phyloP scores from a whole-genome alignment of 1,140 invertebrate genomes.

The Eufriesea mexicana region DNA sequence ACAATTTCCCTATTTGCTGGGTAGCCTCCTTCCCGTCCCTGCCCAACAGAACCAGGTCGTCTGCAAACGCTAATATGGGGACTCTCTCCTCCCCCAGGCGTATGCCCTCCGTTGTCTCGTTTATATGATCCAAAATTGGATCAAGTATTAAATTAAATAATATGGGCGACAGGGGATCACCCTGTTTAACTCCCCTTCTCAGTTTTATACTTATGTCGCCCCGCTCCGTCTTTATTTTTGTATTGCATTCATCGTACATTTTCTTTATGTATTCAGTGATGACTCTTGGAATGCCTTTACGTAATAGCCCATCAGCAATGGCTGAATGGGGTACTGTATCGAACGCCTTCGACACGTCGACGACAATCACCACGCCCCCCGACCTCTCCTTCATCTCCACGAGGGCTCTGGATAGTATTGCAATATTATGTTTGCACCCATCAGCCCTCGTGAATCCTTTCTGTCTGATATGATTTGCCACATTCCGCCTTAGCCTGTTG shows the following conservation, averaged over 20 bases:
- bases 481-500: neutral
- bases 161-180: constrained; percentile 59
- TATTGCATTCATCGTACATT: too few species aligned
- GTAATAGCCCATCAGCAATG: constrained; percentile 43
- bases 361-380: neutral
- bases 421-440: neutral
- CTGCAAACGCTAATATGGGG: constrained; percentile 75
- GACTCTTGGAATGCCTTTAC: constrained; percentile 6
- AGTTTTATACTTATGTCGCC: too few species aligned
- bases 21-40: constrained; percentile 38
- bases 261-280: constrained; percentile 30
- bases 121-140: constrained; percentile 41
- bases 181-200: constrained; percentile 26
- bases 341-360: constrained; percentile 75
- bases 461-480: neutral
- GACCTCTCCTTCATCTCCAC: neutral
- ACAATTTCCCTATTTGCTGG: neutral
- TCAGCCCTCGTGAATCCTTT: constrained; percentile 3
- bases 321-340: constrained; percentile 66
- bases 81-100: constrained; percentile 49
- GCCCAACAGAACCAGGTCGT: constrained; percentile 76
- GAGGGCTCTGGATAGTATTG: neutral
- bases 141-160: constrained; percentile 64
- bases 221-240: too few species aligned
- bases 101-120: constrained; percentile 61